A percentile compares a stretch with the other conserved stretches of the same genome.
These are phyloP conservation scores for Mionectes macconnelli DNA, from an alignment of 2,113 vertebrate genomes.

Conservation along the genomic window DNA sequence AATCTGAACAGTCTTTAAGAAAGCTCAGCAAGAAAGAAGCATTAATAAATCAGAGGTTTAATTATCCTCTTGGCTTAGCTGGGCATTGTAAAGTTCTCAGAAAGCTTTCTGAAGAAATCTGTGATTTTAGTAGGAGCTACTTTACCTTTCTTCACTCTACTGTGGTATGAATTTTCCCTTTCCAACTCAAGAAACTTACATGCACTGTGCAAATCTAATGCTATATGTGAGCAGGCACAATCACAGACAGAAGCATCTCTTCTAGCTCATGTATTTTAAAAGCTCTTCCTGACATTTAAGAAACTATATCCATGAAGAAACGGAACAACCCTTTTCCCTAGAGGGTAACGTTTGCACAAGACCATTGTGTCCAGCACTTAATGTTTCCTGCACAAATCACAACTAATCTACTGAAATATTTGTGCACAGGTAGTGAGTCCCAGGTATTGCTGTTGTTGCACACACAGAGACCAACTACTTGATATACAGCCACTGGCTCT, in stretches of 20 bases:
- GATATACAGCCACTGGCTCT: not conserved
- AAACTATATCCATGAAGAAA: not conserved
- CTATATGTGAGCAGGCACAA: not conserved
- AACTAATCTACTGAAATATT: not conserved
- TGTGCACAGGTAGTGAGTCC: not conserved
- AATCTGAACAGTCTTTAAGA: not conserved
- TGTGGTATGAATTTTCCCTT: not conserved
- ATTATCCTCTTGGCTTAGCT: not conserved
- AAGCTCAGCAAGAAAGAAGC: not conserved
- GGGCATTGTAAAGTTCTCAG: not conserved
- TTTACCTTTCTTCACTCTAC: not conserved
- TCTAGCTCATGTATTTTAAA: not conserved
- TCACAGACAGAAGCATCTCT: not conserved
- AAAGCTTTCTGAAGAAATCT: not conserved
- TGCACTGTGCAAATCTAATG: not conserved
- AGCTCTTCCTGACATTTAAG: not conserved
- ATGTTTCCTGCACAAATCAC: not conserved
- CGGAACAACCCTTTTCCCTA: not conserved
- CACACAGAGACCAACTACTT: not conserved
- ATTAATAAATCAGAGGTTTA: not conserved
- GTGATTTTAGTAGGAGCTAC: not conserved
- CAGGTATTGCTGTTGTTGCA: not conserved
- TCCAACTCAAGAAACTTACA: fast-evolving
- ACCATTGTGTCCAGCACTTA: not conserved
- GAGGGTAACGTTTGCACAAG: not conserved